These are phyloP conservation scores for Agrotis ipsilon DNA, from an alignment of 2,888 invertebrate species.

Conservation along the genomic window DNA sequence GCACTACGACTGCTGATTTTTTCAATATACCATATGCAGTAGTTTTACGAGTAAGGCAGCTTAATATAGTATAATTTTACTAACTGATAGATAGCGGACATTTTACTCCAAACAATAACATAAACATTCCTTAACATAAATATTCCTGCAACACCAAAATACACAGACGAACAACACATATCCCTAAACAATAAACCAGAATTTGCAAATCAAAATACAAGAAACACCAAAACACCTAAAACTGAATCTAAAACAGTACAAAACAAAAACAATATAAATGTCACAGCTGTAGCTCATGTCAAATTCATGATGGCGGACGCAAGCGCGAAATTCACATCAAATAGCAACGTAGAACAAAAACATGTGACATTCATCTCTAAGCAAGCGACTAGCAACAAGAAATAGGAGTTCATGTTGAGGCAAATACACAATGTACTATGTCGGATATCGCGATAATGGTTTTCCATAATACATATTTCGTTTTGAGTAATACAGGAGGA, in stretches of 20 bases:
- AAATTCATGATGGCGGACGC: slow-evolving; percentile 76
- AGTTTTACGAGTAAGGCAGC: too few relatives aligned
- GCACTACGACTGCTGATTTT: too few relatives aligned
- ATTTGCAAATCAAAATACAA: neutral
- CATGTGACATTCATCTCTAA: slow-evolving; percentile 73
- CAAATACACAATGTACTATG: slow-evolving; percentile 58
- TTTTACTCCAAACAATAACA: too few relatives aligned
- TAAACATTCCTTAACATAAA: too few relatives aligned
- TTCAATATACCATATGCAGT: too few relatives aligned
- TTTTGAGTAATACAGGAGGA: slow-evolving; percentile 25
- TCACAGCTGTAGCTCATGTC: slow-evolving; percentile 73
- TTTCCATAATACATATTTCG: slow-evolving; percentile 39
- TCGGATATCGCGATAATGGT: slow-evolving; percentile 45
- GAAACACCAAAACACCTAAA: slow-evolving; percentile 2
- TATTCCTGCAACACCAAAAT: too few relatives aligned
- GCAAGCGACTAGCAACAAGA: slow-evolving; percentile 69
- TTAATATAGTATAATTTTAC: too few relatives aligned
- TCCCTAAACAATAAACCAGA: neutral
- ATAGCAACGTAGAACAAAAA: slow-evolving; percentile 65
- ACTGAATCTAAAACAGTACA: slow-evolving; percentile 9
- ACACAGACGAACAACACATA: neutral
- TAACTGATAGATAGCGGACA: too few relatives aligned
- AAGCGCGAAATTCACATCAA: slow-evolving; percentile 75
- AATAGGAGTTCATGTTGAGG: slow-evolving; percentile 71
- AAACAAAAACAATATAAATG: slow-evolving; percentile 48